These are phyloP conservation scores for Drosophila sucinea DNA, from an alignment of 1,140 invertebrate genomes.

Conservation along the genomic window DNA sequence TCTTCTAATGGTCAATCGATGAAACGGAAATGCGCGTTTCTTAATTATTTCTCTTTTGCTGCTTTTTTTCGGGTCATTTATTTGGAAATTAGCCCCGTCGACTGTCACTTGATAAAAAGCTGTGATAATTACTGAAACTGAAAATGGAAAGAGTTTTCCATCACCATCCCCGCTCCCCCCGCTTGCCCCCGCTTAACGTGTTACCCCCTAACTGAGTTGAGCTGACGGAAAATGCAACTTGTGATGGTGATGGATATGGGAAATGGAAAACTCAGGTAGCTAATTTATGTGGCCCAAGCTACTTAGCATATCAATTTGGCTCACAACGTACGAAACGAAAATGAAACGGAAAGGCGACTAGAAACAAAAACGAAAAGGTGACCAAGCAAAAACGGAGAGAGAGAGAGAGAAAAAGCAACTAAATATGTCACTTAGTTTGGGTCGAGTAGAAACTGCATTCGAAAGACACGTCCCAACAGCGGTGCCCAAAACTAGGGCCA, in stretches of 20 bases:
- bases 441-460: background rate
- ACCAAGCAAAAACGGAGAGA: background rate
- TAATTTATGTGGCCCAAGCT: constrained; percentile 60
- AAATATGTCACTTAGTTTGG: constrained; percentile 60
- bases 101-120: constrained; percentile 69
- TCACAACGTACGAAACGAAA: constrained; percentile 27
- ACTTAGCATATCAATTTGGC: constrained; percentile 77
- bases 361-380: constrained; percentile 34
- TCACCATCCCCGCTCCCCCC: background rate
- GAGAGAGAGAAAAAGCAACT: constrained; percentile 12
- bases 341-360: constrained; percentile 18
- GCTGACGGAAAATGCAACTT: constrained; percentile 21
- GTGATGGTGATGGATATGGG: constrained; percentile 46
- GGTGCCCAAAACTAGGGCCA: background rate
- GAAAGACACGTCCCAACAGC: background rate
- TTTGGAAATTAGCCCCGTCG: constrained; percentile 63
- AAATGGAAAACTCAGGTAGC: constrained; percentile 57
- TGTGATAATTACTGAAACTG: constrained; percentile 63
- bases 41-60: background rate
- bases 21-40: constrained; percentile 60
- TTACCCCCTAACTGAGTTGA: background rate
- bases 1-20: constrained; percentile 38
- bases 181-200: background rate
- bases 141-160: constrained; percentile 6
- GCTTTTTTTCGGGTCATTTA: constrained; percentile 39